These are phyloP conservation scores for Aethes cnicana DNA, from an alignment of 2,888 invertebrate species.

Conservation along the genomic window DNA sequence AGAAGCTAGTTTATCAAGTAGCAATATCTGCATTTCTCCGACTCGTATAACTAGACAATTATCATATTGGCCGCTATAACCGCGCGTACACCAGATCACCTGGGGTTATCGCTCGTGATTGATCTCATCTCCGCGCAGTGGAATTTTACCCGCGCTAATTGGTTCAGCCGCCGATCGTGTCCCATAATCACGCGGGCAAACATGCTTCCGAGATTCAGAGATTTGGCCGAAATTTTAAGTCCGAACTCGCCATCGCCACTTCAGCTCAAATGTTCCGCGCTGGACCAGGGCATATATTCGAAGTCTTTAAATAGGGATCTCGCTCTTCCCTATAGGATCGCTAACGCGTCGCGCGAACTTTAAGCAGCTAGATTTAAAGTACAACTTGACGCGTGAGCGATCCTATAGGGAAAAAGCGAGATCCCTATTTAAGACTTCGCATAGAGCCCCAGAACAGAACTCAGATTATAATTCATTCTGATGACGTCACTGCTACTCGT, in stretches of 20 bases:
- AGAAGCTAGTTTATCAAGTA: too few species aligned
- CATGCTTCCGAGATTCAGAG: background rate
- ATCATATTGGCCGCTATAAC: background rate
- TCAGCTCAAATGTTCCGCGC: background rate
- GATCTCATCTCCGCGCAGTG: slow-evolving; percentile 4
- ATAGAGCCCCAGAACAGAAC: too few species aligned
- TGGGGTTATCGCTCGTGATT: slow-evolving; percentile 21
- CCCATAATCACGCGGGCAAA: background rate
- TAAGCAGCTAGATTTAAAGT: too few species aligned
- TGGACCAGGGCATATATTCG: background rate
- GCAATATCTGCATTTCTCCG: background rate
- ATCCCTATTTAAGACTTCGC: too few species aligned
- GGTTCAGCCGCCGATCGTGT: background rate
- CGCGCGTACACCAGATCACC: slow-evolving; percentile 7
- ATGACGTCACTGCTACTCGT: too few species aligned
- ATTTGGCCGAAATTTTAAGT: background rate
- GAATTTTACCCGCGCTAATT: slow-evolving; percentile 21
- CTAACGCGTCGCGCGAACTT: too few species aligned
- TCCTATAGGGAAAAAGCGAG: too few species aligned
- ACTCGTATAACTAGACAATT: background rate
- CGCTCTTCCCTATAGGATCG: too few species aligned
- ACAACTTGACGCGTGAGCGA: too few species aligned
- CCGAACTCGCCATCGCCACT: background rate
- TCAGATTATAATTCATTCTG: too few species aligned
- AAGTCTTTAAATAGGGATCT: too few species aligned